A percentile compares a stretch with the other conserved stretches of the same genome.
These are phyloP conservation scores for Fringilla coelebs DNA, from an alignment of 2,797 vertebrate species.

Conservation along the genomic window DNA sequence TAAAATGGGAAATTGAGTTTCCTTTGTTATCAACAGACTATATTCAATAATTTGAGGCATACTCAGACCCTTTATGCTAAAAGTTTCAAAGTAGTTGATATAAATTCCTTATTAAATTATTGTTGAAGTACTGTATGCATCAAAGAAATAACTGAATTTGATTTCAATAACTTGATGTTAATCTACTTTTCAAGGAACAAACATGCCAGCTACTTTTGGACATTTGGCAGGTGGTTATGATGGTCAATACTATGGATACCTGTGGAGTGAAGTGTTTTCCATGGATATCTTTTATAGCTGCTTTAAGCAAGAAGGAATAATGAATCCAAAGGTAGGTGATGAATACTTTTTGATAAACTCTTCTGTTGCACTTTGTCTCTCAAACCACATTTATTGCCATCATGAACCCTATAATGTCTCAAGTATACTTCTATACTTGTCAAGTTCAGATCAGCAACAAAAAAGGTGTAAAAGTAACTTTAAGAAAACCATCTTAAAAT, in stretches of 20 bases:
- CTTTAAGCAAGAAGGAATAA: constrained; percentile 90
- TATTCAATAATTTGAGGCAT: background rate
- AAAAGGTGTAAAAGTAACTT: background rate
- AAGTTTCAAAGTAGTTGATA: background rate
- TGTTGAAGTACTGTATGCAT: background rate
- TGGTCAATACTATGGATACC: constrained; percentile 93
- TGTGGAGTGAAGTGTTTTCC: constrained; percentile 96
- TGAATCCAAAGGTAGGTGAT: constrained; percentile 86
- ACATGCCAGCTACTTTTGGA: constrained; percentile 92
- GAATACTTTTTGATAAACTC: background rate
- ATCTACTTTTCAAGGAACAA: constrained; percentile 83
- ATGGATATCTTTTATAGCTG: constrained; percentile 93
- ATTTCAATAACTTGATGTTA: background rate
- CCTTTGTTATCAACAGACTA: background rate
- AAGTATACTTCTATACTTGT: background rate
- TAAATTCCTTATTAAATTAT: background rate
- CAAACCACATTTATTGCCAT: background rate
- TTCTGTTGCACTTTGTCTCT: background rate
- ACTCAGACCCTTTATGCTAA: background rate
- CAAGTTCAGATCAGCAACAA: background rate
- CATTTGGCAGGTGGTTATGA: constrained; percentile 92
- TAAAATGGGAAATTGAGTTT: background rate
- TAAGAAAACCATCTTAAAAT: background rate
- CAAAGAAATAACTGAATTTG: background rate
- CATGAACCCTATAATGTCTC: background rate